A percentile compares a stretch with the other conserved stretches of the same genome.
Conservation (phyloP, 2,113 vertebrate genomes). For the Cephalopholis sonnerati region DNA sequence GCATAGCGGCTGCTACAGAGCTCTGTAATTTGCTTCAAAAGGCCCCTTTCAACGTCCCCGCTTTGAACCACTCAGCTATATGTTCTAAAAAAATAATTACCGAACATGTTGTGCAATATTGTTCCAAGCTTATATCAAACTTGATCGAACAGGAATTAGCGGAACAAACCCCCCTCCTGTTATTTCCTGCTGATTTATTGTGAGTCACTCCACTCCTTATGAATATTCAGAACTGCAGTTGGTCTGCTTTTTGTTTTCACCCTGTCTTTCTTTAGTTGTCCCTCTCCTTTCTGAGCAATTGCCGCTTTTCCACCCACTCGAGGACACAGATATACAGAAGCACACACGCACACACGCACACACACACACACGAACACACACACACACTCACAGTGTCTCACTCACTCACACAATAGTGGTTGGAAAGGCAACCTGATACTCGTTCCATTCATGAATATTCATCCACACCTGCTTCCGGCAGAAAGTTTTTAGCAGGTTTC, state of each 20-base stretch:
- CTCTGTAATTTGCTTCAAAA: conserved; percentile 14
- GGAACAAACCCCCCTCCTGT: conserved; percentile 17
- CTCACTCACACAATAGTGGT: conserved; percentile 63
- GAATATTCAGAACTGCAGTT: conserved; percentile 74
- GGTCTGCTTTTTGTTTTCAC: conserved; percentile 60
- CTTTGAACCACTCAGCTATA: conserved; percentile 14
- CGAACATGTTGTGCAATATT: conserved; percentile 24
- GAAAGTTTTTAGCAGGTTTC: conserved; percentile 76
- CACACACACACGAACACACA: conserved; percentile 35
- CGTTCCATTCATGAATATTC: conserved; percentile 83
- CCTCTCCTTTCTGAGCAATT: conserved; percentile 65
- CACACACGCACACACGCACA: conserved; percentile 26
- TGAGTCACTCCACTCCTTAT: conserved; percentile 59
- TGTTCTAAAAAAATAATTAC: conserved; percentile 6
- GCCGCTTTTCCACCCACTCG: conserved; percentile 76
- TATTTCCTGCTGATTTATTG: conserved; percentile 47
- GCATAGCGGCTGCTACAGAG: conserved; percentile 22
- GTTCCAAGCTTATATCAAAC: conserved; percentile 34
- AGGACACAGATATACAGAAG: conserved; percentile 45
- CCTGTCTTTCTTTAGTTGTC: conserved; percentile 66
- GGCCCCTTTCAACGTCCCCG: neutral
- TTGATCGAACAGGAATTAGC: conserved; percentile 46
- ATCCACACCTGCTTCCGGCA: conserved; percentile 81
- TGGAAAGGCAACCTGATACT: conserved; percentile 63
- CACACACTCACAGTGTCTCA: conserved; percentile 14